phyloP scores from a whole-genome alignment of 2,888 invertebrate genomes.

The Rhyacophila evoluta region DNA sequence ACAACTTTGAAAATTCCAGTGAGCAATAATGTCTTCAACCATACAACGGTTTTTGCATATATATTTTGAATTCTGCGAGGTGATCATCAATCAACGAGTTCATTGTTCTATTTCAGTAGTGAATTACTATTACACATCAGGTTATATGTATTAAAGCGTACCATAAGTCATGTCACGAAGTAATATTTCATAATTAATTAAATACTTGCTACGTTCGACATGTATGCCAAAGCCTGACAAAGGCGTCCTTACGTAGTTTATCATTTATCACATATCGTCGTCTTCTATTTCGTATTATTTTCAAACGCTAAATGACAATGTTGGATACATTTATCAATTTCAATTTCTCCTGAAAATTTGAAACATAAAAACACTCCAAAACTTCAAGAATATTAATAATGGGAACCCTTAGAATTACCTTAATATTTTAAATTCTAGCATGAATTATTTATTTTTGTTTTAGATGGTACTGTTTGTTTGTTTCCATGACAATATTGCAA shows the following conservation, averaged over 20 bases:
- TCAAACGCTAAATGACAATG: too few species aligned
- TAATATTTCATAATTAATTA: conserved; percentile 13
- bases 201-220: neutral
- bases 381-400: too few species aligned
- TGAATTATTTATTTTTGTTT: too few species aligned
- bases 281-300: too few species aligned
- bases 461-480: too few species aligned
- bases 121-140: neutral
- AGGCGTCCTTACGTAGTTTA: neutral
- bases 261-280: too few species aligned
- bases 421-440: too few species aligned
- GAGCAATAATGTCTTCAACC: neutral
- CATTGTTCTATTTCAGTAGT: neutral
- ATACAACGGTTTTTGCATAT: neutral
- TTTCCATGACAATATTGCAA: too few species aligned
- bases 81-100: conserved; percentile 2
- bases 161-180: neutral
- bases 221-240: neutral
- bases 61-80: neutral
- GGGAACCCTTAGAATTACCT: too few species aligned
- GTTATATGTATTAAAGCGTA: neutral
- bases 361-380: too few species aligned
- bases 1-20: neutral
- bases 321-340: too few species aligned
- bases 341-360: too few species aligned